Conservation (phyloP, 2,797 vertebrate genomes). For the Champsocephalus esox region DNA sequence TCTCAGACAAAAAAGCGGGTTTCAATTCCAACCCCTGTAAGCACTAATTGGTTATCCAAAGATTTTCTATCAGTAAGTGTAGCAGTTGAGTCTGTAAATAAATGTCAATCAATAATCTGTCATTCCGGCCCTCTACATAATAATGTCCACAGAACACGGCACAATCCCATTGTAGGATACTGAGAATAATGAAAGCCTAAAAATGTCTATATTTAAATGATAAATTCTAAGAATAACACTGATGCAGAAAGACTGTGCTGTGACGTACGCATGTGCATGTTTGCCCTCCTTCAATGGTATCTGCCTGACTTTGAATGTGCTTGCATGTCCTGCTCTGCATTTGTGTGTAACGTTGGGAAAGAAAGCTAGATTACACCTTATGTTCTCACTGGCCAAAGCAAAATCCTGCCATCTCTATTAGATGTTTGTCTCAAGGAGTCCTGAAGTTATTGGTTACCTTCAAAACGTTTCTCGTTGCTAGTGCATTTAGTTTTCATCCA, state of each 20-base stretch:
- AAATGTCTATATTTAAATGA: constrained; percentile 9
- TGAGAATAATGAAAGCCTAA: constrained; percentile 17
- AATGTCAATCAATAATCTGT: constrained; percentile 13
- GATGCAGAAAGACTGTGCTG: constrained; percentile 86
- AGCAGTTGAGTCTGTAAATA: constrained; percentile 19
- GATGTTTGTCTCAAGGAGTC: constrained; percentile 79
- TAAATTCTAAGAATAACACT: constrained; percentile 31
- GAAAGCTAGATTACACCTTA: constrained; percentile 98
- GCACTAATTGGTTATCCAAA: constrained; percentile 32
- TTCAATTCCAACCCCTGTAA: constrained; percentile 13
- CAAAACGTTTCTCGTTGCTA: neutral
- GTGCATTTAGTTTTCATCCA: constrained; percentile 20
- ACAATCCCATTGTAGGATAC: constrained; percentile 34
- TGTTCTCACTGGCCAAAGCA: constrained; percentile 78
- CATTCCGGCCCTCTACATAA: constrained; percentile 20
- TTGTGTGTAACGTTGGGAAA: constrained; percentile 84
- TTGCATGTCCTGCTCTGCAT: constrained; percentile 83
- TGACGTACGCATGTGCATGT: constrained; percentile 74
- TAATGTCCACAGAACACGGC: constrained; percentile 40
- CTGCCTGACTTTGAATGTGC: constrained; percentile 85
- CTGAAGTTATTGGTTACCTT: constrained; percentile 48
- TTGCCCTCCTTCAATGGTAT: constrained; percentile 77
- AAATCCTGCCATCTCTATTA: constrained; percentile 80
- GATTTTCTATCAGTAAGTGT: constrained; percentile 8
- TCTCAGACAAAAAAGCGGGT: constrained; percentile 14